A percentile compares a stretch with the other conserved stretches of the same genome.
Evolutionary conservation across 1,140 invertebrate species (phyloP).

Genomic region (Heliothis virescens): DNA sequence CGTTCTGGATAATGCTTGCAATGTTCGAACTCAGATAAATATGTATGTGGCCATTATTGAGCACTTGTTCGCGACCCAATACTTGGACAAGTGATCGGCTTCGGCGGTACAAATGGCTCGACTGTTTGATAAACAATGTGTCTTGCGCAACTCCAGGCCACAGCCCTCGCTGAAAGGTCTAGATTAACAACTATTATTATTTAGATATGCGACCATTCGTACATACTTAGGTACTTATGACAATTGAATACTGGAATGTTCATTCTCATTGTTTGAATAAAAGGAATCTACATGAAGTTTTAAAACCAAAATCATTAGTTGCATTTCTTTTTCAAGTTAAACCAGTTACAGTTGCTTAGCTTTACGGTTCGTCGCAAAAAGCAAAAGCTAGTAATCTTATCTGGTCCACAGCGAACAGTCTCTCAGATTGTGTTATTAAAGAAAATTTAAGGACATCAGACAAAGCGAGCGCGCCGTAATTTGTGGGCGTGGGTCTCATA

Average conservation of each 20-base stretch:
- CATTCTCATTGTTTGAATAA: neutral
- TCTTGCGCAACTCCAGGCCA: conserved; percentile 55
- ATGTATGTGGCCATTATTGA: conserved; percentile 34
- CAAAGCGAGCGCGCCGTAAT: conserved; percentile 74
- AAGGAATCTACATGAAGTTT: too few relatives aligned
- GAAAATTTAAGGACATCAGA: conserved; percentile 62
- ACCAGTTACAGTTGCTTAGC: neutral
- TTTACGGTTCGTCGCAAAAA: neutral
- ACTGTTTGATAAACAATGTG: conserved; percentile 63
- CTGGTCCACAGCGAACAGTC: conserved; percentile 12
- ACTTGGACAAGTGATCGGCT: conserved; percentile 55
- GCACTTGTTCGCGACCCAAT: conserved; percentile 47
- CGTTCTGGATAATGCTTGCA: conserved; percentile 9
- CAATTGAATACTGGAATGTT: neutral
- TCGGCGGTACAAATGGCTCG: conserved; percentile 45
- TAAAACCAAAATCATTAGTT: too few relatives aligned
- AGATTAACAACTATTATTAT: conserved; percentile 37
- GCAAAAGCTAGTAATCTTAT: neutral
- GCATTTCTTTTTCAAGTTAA: neutral
- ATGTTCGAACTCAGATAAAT: conserved; percentile 10
- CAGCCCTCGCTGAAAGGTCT: conserved; percentile 50
- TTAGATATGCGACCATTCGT: conserved; percentile 5
- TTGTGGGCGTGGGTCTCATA: conserved; percentile 81
- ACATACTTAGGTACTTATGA: neutral
- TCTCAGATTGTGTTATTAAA: conserved; percentile 48